Percentiles rank a stretch among this genome's conserved stretches.
phyloP scores from a whole-genome alignment of 1,140 invertebrate species.

The Laodelphax striatellus region DNA sequence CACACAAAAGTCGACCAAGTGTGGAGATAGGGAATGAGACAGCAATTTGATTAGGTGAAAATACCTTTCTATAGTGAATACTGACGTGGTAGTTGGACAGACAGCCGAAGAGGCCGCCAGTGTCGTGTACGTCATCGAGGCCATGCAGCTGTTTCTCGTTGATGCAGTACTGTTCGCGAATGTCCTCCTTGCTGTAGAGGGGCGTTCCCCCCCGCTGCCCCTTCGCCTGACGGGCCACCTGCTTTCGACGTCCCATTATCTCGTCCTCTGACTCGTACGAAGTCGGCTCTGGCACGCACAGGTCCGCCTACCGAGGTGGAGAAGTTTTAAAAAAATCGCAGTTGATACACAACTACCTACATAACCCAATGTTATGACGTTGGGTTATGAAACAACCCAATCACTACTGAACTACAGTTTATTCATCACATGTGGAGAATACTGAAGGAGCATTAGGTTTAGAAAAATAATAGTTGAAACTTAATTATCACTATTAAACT shows the following conservation, averaged over 20 bases:
- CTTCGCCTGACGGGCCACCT: constrained; percentile 39
- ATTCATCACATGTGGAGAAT: no score
- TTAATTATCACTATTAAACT: no score
- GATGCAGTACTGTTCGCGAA: constrained; percentile 84
- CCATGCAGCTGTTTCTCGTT: constrained; percentile 77
- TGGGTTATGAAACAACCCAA: no score
- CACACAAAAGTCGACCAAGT: no score
- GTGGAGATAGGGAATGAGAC: no score
- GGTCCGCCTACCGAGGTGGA: constrained; percentile 48
- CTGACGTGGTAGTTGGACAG: constrained; percentile 59
- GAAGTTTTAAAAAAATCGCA: no score
- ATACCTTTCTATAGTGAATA: not conserved
- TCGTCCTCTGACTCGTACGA: constrained; percentile 61
- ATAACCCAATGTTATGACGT: no score
- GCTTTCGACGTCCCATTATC: constrained; percentile 43
- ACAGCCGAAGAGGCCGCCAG: constrained; percentile 71
- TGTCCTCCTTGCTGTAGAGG: constrained; percentile 80
- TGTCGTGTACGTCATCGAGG: constrained; percentile 56
- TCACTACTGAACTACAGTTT: no score
- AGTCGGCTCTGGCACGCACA: constrained; percentile 46
- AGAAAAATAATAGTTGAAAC: no score
- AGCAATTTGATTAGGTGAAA: no score
- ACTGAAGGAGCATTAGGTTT: no score
- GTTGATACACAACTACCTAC: no score
- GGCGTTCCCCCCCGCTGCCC: constrained; percentile 42